Percentiles rank a stretch among this genome's conserved stretches.
These are phyloP conservation scores for Microcebus jonahi DNA, from an alignment of 2,113 vertebrate genomes.

Conservation along the genomic window DNA sequence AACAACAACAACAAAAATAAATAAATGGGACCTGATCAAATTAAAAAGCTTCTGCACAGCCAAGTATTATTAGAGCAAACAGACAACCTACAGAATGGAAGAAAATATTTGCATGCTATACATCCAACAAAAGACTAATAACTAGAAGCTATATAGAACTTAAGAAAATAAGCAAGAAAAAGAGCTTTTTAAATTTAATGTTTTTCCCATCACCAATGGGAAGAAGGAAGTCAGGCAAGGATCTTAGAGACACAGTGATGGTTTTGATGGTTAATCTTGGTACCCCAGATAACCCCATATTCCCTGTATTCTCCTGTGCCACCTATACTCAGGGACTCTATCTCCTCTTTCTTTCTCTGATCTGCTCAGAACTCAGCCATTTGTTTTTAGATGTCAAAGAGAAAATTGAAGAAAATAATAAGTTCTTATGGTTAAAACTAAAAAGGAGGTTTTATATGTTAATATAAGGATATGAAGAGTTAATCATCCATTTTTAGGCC, in stretches of 20 bases:
- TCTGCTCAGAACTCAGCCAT: background rate
- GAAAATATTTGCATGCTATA: too few species aligned
- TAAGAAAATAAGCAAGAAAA: background rate
- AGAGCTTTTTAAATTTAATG: background rate
- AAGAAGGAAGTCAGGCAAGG: background rate
- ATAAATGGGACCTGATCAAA: too few species aligned
- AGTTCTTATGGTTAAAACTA: background rate
- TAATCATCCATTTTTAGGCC: background rate
- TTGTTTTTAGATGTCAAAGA: background rate
- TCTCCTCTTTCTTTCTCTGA: background rate
- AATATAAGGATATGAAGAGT: background rate
- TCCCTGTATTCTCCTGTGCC: background rate
- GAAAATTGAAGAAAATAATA: background rate
- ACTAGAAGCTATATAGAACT: too few species aligned
- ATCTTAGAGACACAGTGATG: background rate
- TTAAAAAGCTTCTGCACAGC: too few species aligned
- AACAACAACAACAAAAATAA: too few species aligned
- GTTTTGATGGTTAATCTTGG: background rate
- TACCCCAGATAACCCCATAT: background rate
- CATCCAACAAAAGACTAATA: too few species aligned
- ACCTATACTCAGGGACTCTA: background rate
- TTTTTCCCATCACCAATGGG: background rate
- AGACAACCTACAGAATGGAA: too few species aligned
- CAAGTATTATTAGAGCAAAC: too few species aligned
- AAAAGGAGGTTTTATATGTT: constrained; percentile 15